Conservation (phyloP, 2,797 vertebrate genomes). For the Semotilus atromaculatus region DNA sequence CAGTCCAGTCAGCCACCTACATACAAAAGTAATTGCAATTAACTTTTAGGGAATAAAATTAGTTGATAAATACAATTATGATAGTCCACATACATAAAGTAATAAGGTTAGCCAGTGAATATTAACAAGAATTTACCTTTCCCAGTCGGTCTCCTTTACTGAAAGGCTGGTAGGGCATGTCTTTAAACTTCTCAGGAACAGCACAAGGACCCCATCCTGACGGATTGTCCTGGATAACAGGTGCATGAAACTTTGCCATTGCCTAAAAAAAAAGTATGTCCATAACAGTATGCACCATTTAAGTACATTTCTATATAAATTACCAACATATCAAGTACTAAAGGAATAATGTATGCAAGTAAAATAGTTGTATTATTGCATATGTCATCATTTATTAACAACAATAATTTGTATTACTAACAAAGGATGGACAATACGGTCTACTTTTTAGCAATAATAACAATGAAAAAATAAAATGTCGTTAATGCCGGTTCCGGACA, state of each 20-base stretch:
- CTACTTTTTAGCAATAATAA: background rate
- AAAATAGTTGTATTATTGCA: background rate
- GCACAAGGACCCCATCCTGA: conserved; percentile 97
- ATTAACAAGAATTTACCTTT: conserved; percentile 80
- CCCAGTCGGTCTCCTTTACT: conserved; percentile 98
- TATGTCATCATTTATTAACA: background rate
- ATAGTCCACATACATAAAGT: background rate
- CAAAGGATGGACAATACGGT: background rate
- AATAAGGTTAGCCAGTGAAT: background rate
- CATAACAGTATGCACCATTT: background rate
- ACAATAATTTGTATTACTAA: background rate
- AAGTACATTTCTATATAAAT: background rate
- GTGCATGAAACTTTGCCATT: conserved; percentile 96
- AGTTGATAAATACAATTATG: background rate
- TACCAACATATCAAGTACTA: background rate
- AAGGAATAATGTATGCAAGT: background rate
- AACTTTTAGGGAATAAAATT: background rate
- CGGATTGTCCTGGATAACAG: conserved; percentile 98
- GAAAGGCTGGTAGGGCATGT: conserved; percentile 99
- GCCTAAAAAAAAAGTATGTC: conserved; percentile 52
- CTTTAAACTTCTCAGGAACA: conserved; percentile 95
- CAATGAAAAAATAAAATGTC: no score
- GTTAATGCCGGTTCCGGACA: background rate
- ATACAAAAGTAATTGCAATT: background rate
- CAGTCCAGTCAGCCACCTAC: conserved; percentile 98